A percentile compares a stretch with the other conserved stretches of the same genome.
phyloP scores from a whole-genome alignment of 2,888 invertebrate species.

The Drosophila emarginata region DNA sequence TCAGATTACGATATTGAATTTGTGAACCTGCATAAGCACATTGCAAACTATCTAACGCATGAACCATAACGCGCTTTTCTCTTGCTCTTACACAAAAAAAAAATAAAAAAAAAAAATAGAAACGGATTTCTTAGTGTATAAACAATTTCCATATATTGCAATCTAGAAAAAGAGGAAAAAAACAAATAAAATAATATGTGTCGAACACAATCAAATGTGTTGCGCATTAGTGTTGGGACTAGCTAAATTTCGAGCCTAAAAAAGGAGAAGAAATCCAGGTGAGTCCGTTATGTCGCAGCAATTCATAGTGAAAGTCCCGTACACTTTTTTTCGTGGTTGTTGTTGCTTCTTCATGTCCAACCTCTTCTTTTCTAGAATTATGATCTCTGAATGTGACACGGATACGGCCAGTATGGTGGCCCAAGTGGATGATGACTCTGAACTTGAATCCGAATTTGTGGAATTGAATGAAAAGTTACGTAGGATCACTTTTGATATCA shows the following conservation, averaged over 20 bases:
- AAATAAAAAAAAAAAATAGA: constrained; percentile 19
- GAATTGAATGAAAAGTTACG: constrained; percentile 55
- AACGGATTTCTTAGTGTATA: constrained; percentile 4
- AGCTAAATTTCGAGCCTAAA: constrained; percentile 26
- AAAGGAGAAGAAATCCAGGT: constrained; percentile 3
- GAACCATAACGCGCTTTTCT: constrained; percentile 43
- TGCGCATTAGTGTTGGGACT: constrained; percentile 27
- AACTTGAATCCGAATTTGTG: constrained; percentile 50
- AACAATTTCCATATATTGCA: constrained; percentile 30
- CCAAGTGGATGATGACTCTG: constrained; percentile 34
- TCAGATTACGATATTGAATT: background rate
- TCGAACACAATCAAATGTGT: constrained; percentile 21
- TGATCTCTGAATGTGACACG: constrained; percentile 22
- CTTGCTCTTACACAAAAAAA: constrained; percentile 29
- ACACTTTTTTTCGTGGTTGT: constrained; percentile 3
- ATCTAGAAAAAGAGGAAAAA: constrained; percentile 3
- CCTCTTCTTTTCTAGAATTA: background rate
- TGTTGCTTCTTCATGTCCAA: background rate
- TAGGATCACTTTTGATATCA: constrained; percentile 56
- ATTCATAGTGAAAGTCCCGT: constrained; percentile 25
- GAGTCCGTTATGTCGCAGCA: constrained; percentile 4
- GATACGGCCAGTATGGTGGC: constrained; percentile 39
- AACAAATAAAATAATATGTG: constrained; percentile 36
- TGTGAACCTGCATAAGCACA: background rate
- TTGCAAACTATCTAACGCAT: constrained; percentile 22